These are phyloP conservation scores for Rapana venosa DNA, from an alignment of 2,888 invertebrate species.

Conservation along the genomic window DNA sequence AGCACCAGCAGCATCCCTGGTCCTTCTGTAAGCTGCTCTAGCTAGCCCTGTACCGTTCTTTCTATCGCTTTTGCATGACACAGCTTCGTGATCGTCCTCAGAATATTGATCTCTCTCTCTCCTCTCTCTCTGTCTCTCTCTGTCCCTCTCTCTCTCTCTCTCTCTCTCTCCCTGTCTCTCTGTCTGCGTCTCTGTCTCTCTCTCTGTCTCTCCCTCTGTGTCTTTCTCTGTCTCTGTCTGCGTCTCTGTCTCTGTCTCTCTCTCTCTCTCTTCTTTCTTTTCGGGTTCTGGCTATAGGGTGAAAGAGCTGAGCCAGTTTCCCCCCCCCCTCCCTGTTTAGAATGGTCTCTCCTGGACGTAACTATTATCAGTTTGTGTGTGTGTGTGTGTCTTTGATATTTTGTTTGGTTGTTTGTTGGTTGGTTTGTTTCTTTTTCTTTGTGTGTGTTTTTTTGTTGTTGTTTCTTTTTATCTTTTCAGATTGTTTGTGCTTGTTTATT, in stretches of 20 bases:
- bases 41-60: no score
- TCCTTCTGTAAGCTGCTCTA: no score
- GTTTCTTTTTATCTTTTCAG: no score
- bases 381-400: not conserved
- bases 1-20: no score
- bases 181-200: conserved; percentile 4
- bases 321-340: not conserved
- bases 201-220: not conserved
- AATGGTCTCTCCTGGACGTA: not conserved
- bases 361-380: not conserved
- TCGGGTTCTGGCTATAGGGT: not conserved
- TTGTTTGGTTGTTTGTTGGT: no score
- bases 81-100: no score
- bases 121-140: not conserved
- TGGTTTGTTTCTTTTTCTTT: no score
- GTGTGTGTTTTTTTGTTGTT: no score
- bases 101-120: not conserved
- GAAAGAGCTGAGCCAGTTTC: not conserved
- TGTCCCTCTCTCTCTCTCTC: not conserved
- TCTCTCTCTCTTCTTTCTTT: not conserved
- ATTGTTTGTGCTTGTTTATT: no score
- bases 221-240: not conserved
- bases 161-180: not conserved
- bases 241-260: not conserved
- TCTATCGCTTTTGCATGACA: no score